These are phyloP conservation scores for Lochmaea crataegi DNA, from an alignment of 2,888 invertebrate genomes.

Conservation along the genomic window DNA sequence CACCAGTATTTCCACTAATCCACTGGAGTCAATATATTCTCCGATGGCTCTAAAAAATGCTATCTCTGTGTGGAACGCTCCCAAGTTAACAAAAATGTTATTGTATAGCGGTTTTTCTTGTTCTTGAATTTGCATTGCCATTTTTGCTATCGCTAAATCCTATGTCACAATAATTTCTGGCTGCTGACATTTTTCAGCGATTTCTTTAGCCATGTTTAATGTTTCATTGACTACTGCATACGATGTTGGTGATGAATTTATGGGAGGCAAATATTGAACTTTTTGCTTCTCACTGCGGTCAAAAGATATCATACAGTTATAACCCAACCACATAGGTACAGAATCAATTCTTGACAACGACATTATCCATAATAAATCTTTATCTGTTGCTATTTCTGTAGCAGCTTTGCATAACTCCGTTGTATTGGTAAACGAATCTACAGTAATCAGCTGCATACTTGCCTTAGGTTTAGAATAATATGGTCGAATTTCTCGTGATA, in stretches of 20 bases:
- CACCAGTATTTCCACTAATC: too few species aligned
- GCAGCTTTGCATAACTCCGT: conserved; percentile 22
- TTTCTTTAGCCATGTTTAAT: conserved; percentile 21
- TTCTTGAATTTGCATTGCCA: conserved; percentile 52
- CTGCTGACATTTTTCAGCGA: conserved; percentile 29
- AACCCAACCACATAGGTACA: conserved; percentile 54
- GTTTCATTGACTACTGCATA: conserved; percentile 34
- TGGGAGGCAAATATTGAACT: conserved; percentile 37
- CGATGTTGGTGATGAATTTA: conserved; percentile 32
- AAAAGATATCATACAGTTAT: conserved; percentile 43
- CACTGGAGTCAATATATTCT: too few species aligned
- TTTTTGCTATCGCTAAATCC: conserved; percentile 54
- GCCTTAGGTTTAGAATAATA: conserved; percentile 34
- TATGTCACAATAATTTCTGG: conserved; percentile 18
- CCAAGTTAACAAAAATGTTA: conserved; percentile 42
- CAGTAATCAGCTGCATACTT: conserved; percentile 29
- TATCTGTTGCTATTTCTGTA: conserved; percentile 47
- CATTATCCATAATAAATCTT: conserved; percentile 51
- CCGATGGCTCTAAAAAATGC: too few species aligned
- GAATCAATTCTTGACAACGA: conserved; percentile 45
- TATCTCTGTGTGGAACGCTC: conserved; percentile 15
- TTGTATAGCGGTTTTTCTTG: conserved; percentile 51
- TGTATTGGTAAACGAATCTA: conserved; percentile 31
- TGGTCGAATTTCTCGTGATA: conserved; percentile 9
- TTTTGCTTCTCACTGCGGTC: conserved; percentile 30